Conservation (phyloP, 2,797 vertebrate genomes). For the Lacerta viridis region DNA sequence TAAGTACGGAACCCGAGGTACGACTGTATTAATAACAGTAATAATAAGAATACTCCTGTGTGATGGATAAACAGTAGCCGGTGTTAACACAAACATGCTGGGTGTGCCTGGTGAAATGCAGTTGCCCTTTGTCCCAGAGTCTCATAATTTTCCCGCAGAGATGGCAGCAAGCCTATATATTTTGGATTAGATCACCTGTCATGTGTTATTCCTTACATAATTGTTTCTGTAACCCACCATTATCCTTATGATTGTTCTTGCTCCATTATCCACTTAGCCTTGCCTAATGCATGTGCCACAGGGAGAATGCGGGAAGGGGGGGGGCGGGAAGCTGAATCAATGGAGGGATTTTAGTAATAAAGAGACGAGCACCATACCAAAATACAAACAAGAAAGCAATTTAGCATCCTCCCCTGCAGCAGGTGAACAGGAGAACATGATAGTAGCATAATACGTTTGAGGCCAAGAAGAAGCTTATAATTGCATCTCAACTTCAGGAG, state of each 20-base stretch:
- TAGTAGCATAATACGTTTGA: not conserved
- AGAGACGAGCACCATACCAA: constrained; percentile 52
- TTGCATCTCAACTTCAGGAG: not conserved
- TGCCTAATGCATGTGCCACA: constrained; percentile 59
- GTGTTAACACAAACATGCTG: not conserved
- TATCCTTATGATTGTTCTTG: constrained; percentile 76
- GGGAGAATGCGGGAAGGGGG: constrained; percentile 46
- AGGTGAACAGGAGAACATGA: constrained; percentile 1
- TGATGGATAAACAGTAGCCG: not conserved
- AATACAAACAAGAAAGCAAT: constrained; percentile 56
- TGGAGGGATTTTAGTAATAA: constrained; percentile 44
- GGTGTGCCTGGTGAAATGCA: constrained; percentile 54
- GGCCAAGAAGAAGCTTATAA: constrained; percentile 11
- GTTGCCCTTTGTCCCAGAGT: constrained; percentile 74
- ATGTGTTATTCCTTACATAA: constrained; percentile 76
- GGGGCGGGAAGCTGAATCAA: constrained; percentile 36
- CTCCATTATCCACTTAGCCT: constrained; percentile 72
- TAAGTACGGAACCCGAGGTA: no score
- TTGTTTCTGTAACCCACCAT: constrained; percentile 77
- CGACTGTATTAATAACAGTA: not conserved
- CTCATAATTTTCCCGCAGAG: constrained; percentile 71
- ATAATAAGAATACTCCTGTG: constrained; percentile 33
- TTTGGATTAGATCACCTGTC: constrained; percentile 75
- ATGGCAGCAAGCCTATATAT: constrained; percentile 73
- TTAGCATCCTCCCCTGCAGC: constrained; percentile 17